Conservation (phyloP, 1,140 invertebrate species). For the Dinoponera quadriceps region DNA sequence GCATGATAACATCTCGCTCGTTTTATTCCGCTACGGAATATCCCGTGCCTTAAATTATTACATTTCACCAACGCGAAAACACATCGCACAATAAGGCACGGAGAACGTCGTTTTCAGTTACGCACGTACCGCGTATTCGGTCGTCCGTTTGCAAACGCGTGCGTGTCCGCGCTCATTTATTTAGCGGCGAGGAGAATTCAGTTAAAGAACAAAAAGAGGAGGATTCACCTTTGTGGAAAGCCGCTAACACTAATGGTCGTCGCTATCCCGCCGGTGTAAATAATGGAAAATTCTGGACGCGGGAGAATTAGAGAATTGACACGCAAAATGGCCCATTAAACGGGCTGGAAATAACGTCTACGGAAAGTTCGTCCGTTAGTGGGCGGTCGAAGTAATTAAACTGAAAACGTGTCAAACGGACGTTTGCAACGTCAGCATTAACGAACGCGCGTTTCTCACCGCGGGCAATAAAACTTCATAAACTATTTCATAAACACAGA, state of each 20-base stretch:
- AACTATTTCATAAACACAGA: slow-evolving; percentile 63
- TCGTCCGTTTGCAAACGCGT: too few species aligned
- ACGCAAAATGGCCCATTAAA: slow-evolving; percentile 53
- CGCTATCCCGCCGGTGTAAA: background rate
- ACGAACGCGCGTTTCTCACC: slow-evolving; percentile 49
- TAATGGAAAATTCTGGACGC: slow-evolving; percentile 44
- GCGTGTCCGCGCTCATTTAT: background rate
- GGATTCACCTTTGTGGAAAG: background rate
- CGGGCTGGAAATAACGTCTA: slow-evolving; percentile 46
- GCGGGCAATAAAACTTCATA: slow-evolving; percentile 59
- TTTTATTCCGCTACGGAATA: too few species aligned
- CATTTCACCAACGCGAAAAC: too few species aligned
- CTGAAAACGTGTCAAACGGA: slow-evolving; percentile 61
- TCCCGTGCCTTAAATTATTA: too few species aligned
- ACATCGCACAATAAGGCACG: too few species aligned
- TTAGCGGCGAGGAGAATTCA: background rate
- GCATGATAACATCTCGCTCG: too few species aligned
- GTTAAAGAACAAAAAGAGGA: background rate
- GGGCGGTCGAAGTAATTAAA: slow-evolving; percentile 60
- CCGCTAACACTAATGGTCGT: background rate
- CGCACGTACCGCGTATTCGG: too few species aligned
- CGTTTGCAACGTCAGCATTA: slow-evolving; percentile 57
- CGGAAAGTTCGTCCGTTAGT: slow-evolving; percentile 55
- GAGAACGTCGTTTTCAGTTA: too few species aligned
- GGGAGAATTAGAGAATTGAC: slow-evolving; percentile 47